Conservation (phyloP, 2,888 invertebrate species). For the Apodemia zela region DNA sequence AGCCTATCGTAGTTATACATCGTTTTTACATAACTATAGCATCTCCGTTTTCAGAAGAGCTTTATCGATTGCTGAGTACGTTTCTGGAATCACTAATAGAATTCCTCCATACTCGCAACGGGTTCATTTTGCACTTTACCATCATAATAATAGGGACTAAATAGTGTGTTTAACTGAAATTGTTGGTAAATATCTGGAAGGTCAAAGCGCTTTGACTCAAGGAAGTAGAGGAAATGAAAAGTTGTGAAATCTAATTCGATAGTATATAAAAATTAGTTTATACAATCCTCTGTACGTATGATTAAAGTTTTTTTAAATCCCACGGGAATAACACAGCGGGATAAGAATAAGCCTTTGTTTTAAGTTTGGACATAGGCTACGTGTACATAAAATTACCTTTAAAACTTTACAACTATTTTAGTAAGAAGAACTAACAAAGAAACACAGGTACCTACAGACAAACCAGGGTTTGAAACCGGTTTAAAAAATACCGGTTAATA, state of each 20-base stretch:
- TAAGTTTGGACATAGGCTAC: too few species aligned
- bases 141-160: slow-evolving; percentile 22
- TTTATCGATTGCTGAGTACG: slow-evolving; percentile 59
- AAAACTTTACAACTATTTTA: too few species aligned
- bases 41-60: slow-evolving; percentile 35
- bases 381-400: too few species aligned
- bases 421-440: too few species aligned
- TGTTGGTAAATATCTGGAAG: slow-evolving; percentile 24
- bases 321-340: too few species aligned
- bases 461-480: too few species aligned
- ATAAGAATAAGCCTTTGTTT: too few species aligned
- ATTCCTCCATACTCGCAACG: slow-evolving; percentile 18
- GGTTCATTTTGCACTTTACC: slow-evolving; percentile 29
- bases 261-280: background rate
- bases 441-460: too few species aligned
- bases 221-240: slow-evolving; percentile 16
- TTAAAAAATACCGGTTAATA: too few species aligned
- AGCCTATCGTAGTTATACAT: too few species aligned
- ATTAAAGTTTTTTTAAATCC: background rate
- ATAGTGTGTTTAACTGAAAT: slow-evolving; percentile 21
- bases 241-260: background rate
- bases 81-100: slow-evolving; percentile 50
- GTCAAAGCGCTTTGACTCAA: slow-evolving; percentile 23
- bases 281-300: background rate
- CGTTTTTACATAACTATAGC: background rate